phyloP scores from a whole-genome alignment of 2,797 vertebrate species.

The Chanos chanos region DNA sequence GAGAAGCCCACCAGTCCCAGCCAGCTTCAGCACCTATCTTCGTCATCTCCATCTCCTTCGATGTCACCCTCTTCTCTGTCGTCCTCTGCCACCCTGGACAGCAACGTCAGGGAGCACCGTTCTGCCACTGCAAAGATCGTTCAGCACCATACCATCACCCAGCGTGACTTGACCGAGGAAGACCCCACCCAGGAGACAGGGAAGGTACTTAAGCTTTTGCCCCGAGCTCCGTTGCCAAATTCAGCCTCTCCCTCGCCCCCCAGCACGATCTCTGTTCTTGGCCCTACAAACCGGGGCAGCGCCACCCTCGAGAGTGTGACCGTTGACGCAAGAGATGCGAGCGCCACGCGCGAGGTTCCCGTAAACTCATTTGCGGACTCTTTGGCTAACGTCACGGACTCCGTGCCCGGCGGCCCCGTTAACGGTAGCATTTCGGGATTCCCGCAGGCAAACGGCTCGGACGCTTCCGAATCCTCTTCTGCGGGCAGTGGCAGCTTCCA shows the following conservation, averaged over 20 bases:
- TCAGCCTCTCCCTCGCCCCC: conserved; percentile 32
- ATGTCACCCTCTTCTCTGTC: neutral
- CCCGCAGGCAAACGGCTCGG: conserved; percentile 42
- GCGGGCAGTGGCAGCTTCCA: conserved; percentile 83
- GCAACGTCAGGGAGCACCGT: conserved; percentile 49
- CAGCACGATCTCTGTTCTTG: conserved; percentile 5
- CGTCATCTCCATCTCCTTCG: conserved; percentile 28
- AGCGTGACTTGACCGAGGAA: conserved; percentile 60
- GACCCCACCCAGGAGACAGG: conserved; percentile 42
- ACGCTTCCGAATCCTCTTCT: conserved; percentile 71
- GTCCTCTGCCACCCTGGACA: conserved; percentile 24
- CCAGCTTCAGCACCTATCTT: conserved; percentile 49
- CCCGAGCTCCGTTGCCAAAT: conserved; percentile 52
- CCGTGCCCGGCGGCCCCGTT: neutral
- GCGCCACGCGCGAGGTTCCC: neutral
- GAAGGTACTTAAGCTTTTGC: conserved; percentile 9
- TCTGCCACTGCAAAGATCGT: conserved; percentile 15
- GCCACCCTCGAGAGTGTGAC: conserved; percentile 19
- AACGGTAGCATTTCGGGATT: neutral
- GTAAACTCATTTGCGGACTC: neutral
- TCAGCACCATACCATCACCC: conserved; percentile 63
- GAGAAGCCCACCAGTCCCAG: conserved; percentile 66
- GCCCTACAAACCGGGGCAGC: conserved; percentile 16
- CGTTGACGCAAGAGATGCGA: neutral
- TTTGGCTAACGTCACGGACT: conserved; percentile 45